Evolutionary conservation across 2,113 vertebrate genomes (phyloP).

Genomic region (Melierax canorus): DNA sequence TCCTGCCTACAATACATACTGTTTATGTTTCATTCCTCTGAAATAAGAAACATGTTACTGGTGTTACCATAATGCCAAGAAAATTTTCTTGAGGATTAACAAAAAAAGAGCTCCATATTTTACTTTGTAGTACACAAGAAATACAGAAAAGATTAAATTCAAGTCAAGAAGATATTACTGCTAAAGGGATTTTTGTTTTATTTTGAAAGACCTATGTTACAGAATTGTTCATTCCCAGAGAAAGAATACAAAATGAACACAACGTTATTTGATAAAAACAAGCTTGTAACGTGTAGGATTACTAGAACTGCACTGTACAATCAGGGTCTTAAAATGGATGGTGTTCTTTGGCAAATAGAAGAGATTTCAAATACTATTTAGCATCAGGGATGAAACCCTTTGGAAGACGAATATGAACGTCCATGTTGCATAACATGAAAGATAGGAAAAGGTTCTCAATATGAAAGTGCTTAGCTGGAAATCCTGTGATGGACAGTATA

Average conservation of each 20-base stretch:
- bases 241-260: conserved; percentile 76
- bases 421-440: background rate
- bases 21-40: background rate
- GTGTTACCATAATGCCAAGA: background rate
- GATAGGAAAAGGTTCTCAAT: background rate
- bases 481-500: background rate
- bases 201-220: conserved; percentile 53
- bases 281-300: conserved; percentile 70
- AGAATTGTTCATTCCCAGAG: conserved; percentile 71
- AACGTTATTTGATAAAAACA: conserved; percentile 56
- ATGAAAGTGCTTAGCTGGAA: background rate
- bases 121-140: conserved; percentile 57
- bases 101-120: conserved; percentile 51
- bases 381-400: background rate
- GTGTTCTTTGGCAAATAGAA: conserved; percentile 31
- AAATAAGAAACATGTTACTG: background rate
- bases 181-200: conserved; percentile 51
- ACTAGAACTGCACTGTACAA: conserved; percentile 53
- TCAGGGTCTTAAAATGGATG: conserved; percentile 50
- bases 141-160: conserved; percentile 73
- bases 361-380: conserved; percentile 37
- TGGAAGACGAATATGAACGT: conserved; percentile 27
- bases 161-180: conserved; percentile 40
- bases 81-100: conserved; percentile 45
- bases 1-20: background rate